These are phyloP conservation scores for Philereme vetulata DNA, from an alignment of 2,888 invertebrate species.

Conservation along the genomic window DNA sequence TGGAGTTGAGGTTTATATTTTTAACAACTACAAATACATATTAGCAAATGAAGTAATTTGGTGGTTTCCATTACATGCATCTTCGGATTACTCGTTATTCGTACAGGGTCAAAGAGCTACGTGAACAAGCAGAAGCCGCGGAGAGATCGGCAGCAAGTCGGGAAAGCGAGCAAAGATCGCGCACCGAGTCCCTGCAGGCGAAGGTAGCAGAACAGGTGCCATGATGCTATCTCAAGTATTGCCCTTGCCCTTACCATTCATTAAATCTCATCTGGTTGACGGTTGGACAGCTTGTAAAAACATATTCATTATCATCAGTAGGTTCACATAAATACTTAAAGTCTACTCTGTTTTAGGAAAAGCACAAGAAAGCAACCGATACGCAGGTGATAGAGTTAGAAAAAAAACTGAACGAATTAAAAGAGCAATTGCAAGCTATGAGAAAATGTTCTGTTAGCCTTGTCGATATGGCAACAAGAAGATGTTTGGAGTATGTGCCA, in stretches of 20 bases:
- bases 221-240: constrained; percentile 39
- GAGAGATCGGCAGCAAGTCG: constrained; percentile 50
- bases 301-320: not conserved
- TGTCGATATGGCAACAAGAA: constrained; percentile 61
- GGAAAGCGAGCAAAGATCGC: constrained; percentile 50
- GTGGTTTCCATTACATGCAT: not conserved
- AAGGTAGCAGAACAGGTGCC: constrained; percentile 73
- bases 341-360: constrained; percentile 52
- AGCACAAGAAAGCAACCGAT: constrained; percentile 48
- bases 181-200: constrained; percentile 59
- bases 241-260: constrained; percentile 6
- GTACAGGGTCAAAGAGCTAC: constrained; percentile 69
- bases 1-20: constrained; percentile 64
- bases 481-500: constrained; percentile 68
- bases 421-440: constrained; percentile 53
- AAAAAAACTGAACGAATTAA: constrained; percentile 56
- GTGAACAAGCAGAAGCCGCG: constrained; percentile 56
- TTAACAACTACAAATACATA: constrained; percentile 2
- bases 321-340: not conserved
- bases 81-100: not conserved
- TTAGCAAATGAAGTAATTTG: not conserved
- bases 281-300: constrained; percentile 1
- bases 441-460: constrained; percentile 62
- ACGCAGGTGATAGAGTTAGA: constrained; percentile 53
- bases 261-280: constrained; percentile 1